Evolutionary conservation across 2,888 invertebrate genomes (phyloP), one percentile per base, ranked within the genome.

Genomic region (Oithona nana): DNA sequence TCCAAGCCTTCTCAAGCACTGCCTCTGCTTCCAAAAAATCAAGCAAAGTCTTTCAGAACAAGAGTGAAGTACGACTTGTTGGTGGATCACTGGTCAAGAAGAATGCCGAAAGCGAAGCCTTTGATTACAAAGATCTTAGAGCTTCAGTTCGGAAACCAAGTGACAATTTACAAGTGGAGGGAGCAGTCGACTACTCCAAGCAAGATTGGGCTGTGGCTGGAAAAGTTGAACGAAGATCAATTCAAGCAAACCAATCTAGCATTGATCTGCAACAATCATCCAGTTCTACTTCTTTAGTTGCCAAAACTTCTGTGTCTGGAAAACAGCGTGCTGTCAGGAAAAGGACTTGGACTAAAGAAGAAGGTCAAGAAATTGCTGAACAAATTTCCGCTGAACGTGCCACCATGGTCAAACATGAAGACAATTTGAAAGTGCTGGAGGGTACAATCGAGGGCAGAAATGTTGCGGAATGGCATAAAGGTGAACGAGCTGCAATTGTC

Each of bases 401-500:
- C 39, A 39, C 39, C 6, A 39, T 39, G 39, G 39, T 39, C 8
- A 39, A 39, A 39, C 39, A 39, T 39, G 39, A 39, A 39, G 39
- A 39, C 16, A 39, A 39, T 16, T 39, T 39, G 39, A 39, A 39
- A 39, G 39, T 39, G 6, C 16, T 16, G 16, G 39, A 39, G 6
- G 39, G 39, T 11, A 39, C 6, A 16, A 11, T 39, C 16, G 39
- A 39, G 39, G 6, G 8, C 6, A 6, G 39, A 6, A 6, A 39
- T 39, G 6, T 39, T 6, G 39, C 8, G 29, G 62, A 52, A 8
- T 62, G 62, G 59, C 26, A 64, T 59, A 64, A 55, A 31, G 67
- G 67, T 30, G 64, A 67, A 52, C 48, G 67, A 29, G 60, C 66
- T 50, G 62, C 64, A 49, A 56, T 63, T 8, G 64, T 64, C 4